Percentiles rank a stretch among this genome's conserved stretches.
These are phyloP conservation scores for Chionomys nivalis DNA, from an alignment of 2,113 vertebrate species.

Conservation along the genomic window DNA sequence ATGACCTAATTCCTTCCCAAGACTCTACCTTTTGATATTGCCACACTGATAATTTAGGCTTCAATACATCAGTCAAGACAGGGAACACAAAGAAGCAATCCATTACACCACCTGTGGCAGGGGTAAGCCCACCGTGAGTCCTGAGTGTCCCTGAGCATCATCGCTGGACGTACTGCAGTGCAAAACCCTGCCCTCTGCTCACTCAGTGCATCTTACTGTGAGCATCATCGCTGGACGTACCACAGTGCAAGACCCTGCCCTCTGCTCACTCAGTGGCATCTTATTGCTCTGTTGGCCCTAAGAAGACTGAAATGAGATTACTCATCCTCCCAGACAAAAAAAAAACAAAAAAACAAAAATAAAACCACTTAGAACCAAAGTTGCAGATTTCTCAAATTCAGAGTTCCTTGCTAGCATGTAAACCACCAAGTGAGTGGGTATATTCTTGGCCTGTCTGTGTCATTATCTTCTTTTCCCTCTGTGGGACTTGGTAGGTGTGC, in stretches of 20 bases:
- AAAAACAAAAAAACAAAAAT: too few relatives aligned
- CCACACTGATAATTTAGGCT: background rate
- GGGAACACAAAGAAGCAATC: too few relatives aligned
- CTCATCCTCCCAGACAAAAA: background rate
- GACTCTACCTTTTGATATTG: background rate
- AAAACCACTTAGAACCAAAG: background rate
- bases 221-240: too few relatives aligned
- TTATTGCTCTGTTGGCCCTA: background rate
- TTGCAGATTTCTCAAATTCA: background rate
- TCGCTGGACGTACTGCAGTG: background rate
- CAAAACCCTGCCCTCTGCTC: background rate
- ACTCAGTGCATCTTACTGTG: background rate
- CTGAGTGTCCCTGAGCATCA: too few relatives aligned
- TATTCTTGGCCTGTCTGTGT: background rate
- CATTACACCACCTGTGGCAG: background rate
- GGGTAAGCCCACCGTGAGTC: background rate
- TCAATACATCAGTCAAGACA: too few relatives aligned
- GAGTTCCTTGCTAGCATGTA: background rate
- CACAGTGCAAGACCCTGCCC: background rate
- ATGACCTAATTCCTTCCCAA: background rate
- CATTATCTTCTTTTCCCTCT: background rate
- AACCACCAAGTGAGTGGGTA: background rate
- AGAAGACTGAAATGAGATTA: background rate
- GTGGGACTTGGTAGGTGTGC: background rate
- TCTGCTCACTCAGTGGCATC: background rate